phyloP scores from a whole-genome alignment of 37 sponge, comb jelly and placozoan genomes.

The Geodia barretti region DNA sequence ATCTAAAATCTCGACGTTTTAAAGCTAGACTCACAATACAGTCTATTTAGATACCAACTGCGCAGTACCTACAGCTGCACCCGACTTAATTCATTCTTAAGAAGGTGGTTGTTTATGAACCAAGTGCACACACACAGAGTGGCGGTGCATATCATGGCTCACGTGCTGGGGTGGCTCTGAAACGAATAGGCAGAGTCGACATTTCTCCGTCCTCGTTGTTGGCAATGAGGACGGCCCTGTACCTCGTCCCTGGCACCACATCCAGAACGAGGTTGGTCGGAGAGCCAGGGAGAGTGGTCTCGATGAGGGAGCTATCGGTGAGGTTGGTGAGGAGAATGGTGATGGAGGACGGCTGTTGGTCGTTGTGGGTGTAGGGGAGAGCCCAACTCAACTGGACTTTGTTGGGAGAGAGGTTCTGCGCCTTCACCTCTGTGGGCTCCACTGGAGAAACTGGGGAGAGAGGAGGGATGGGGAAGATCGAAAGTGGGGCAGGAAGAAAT shows the following conservation, averaged over 20 bases:
- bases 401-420: background rate
- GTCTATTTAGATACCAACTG: too few species aligned
- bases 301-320: background rate
- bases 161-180: background rate
- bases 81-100: too few species aligned
- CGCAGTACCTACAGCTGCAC: too few species aligned
- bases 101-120: too few species aligned
- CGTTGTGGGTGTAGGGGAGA: background rate
- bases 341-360: background rate
- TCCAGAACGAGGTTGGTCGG: background rate
- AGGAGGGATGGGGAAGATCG: background rate
- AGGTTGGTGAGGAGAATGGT: background rate
- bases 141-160: background rate
- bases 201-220: background rate
- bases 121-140: background rate
- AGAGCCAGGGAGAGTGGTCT: background rate
- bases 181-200: background rate
- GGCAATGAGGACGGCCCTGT: background rate
- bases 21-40: too few species aligned
- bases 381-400: background rate
- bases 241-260: slow-evolving; percentile 1
- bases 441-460: background rate
- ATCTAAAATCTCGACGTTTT: too few species aligned
- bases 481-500: background rate
- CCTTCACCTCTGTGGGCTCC: background rate